Conservation (phyloP, 2,888 invertebrate species). For the Pyrochroa serraticornis region DNA sequence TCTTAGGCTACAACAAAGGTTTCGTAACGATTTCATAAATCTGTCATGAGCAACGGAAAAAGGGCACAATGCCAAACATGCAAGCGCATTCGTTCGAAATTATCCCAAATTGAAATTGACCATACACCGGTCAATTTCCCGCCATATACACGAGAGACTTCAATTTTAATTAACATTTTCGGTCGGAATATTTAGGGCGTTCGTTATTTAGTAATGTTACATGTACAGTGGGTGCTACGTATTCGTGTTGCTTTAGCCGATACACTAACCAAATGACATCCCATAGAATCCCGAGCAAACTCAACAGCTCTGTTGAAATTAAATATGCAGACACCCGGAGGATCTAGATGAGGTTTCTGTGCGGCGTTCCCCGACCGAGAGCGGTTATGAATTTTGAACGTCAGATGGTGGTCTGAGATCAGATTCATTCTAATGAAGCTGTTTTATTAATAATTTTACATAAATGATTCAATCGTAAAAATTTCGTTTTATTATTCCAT, state of each 20-base stretch:
- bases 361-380: not conserved
- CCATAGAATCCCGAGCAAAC: slow-evolving; percentile 8
- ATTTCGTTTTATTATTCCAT: no score
- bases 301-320: slow-evolving; percentile 10
- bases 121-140: slow-evolving; percentile 12
- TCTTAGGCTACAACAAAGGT: slow-evolving; percentile 1
- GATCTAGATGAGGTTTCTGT: slow-evolving; percentile 3
- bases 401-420: slow-evolving; percentile 13
- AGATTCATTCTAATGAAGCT: slow-evolving; percentile 13
- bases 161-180: slow-evolving; percentile 7
- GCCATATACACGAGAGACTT: slow-evolving; percentile 2
- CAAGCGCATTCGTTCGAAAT: slow-evolving; percentile 22
- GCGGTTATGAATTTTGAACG: slow-evolving; percentile 21
- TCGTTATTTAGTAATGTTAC: not conserved
- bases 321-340: slow-evolving; percentile 13
- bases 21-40: slow-evolving; percentile 12
- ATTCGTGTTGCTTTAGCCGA: not conserved
- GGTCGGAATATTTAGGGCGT: no score
- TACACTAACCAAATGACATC: slow-evolving; percentile 9
- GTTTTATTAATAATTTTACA: slow-evolving; percentile 5
- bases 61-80: slow-evolving; percentile 15
- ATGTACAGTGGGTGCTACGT: slow-evolving; percentile 4
- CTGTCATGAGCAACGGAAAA: slow-evolving; percentile 9
- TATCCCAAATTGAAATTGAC: slow-evolving; percentile 15
- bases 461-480: no score